Base-by-base conservation (phyloP, 1,140 invertebrate species). In the Drosophila ohnishii region DNA sequence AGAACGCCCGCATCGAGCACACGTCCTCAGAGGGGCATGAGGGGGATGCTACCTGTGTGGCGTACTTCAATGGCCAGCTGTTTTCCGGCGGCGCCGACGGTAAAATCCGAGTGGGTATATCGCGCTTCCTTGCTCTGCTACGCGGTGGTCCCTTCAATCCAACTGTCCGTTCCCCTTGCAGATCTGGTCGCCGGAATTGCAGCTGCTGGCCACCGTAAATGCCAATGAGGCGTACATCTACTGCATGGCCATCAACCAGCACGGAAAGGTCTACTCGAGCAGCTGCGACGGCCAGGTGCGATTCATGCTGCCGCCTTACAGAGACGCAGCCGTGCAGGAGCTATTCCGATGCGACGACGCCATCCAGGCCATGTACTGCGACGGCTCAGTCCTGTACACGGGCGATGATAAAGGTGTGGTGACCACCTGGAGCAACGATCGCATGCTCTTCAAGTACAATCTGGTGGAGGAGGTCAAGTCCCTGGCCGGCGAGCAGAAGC, bases 31-130 rank as follows among this genome's bases (percentile, higher is more conserved):
- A 91, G 60, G 76, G 80, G n/a, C 91, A 92, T 51, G 82, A 90
- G 59, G 90, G 91, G 16, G 91, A 92, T 59, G 80, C 78, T 55
- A 87, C 84, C 47, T 89, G 77, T 56, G 53, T 92, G 50, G 74
- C 64, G 34, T 92, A 77, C 34, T 79, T 69, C 35, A 57, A 82
- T 48, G 66, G 78, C 40, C 86, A 90, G 62, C 60, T 92, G 56
- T 92, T 90, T 67, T 90, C 89, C 44, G 91, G 90, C 35, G 90
- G 91, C n/a, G 91, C 91, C 7, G 91, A 92, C 80, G 91, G 91
- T n/a, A 91, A 90, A 80, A 91, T 92, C 51, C 80, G 89, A 69
- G 91, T 92, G 56, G 78, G 83, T 89, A 85, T 59, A 32, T 11
- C 34, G 25, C 9, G 39, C 30, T 40, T 25, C 25, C 16, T 14